Percentiles rank a stretch among this genome's conserved stretches.
Conservation (phyloP, 30 jellyfish, hydroid and myxozoan species). For the Pelagia noctiluca region DNA sequence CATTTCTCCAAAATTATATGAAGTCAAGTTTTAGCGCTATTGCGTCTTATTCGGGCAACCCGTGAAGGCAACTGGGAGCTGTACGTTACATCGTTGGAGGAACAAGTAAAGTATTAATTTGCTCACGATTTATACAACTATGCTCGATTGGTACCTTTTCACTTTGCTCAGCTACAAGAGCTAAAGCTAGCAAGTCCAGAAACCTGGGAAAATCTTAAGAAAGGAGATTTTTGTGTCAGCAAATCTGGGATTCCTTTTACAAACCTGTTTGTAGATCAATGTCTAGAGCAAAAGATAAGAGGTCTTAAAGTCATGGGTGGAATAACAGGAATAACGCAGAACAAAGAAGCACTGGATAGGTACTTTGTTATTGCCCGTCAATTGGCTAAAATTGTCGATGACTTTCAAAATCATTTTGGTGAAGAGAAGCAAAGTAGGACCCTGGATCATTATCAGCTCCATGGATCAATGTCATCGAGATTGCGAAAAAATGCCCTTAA, state of each 20-base stretch:
- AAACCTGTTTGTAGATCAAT: neutral
- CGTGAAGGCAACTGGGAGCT: constrained; percentile 10
- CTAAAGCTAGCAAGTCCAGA: constrained; percentile 6
- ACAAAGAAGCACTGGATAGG: constrained; percentile 6
- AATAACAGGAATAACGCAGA: constrained; percentile 3
- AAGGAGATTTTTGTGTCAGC: constrained; percentile 2
- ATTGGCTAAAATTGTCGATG: neutral
- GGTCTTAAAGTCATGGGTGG: neutral
- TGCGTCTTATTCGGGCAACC: constrained; percentile 9
- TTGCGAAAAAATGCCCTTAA: neutral
- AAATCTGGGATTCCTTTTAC: constrained; percentile 3
- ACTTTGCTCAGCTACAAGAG: constrained; percentile 4
- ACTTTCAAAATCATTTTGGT: constrained; percentile 1
- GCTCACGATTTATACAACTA: constrained; percentile 1
- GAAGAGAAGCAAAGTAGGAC: constrained; percentile 6
- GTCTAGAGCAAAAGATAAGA: no score
- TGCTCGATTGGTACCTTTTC: constrained; percentile 6
- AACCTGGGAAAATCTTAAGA: constrained; percentile 1
- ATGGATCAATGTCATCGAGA: constrained; percentile 5
- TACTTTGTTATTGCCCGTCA: constrained; percentile 1
- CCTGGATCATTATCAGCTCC: constrained; percentile 8
- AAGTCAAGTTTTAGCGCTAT: constrained; percentile 2
- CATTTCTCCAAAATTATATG: neutral
- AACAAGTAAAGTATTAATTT: neutral
- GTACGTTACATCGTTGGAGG: constrained; percentile 1